Base-by-base conservation (phyloP, 2,888 invertebrate species). In the Hipparchia semele region DNA sequence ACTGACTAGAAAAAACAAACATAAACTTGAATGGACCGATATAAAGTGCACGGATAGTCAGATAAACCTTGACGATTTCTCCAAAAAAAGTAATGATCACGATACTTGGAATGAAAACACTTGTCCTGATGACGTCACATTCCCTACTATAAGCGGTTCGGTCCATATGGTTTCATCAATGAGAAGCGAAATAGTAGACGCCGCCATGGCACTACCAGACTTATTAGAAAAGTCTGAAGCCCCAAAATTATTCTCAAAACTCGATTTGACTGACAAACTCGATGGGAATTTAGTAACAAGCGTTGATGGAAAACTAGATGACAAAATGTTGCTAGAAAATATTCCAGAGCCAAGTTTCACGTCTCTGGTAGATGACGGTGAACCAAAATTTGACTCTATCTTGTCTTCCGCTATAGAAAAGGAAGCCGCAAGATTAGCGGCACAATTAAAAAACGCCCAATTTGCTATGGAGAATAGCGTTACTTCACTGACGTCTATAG, bases 101-200 rank as follows among this genome's bases (percentile, higher is more conserved):
- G 97, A 97, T 83, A 97, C 97, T 0, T 97, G 97, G 97, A 97
- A 96, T 82, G 97, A 97, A 71, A 96, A 97, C 85, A 96, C 96
- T 0, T 96, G 96, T 69, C 96, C 96, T 0, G 97, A 97, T 84
- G 97, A 97, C 84, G 94, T 97, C 53, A 97, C 97, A 0, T 97
- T 97, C 86, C 97, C 97, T 0, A 97, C 97, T 68, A 95, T 97
- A 71, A 97, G 97, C 78, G 95, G 96, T 53, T 96, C 97, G 54
- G 96, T 96, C 0, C 97, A 97, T 0, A 91, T 96, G 81, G 94
- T 96, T 2, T 95, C 95, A 0, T 96, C 97, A 0, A 95, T 96
- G 74, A 95, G 95, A 71, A 96, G 96, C 79, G 96, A 96, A 78
- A 86, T 88, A 3, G 90, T 86, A 2, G 92, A 94, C 71, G 83